These are phyloP conservation scores for Drosophila pegasa DNA, from an alignment of 2,888 invertebrate species.

Conservation along the genomic window DNA sequence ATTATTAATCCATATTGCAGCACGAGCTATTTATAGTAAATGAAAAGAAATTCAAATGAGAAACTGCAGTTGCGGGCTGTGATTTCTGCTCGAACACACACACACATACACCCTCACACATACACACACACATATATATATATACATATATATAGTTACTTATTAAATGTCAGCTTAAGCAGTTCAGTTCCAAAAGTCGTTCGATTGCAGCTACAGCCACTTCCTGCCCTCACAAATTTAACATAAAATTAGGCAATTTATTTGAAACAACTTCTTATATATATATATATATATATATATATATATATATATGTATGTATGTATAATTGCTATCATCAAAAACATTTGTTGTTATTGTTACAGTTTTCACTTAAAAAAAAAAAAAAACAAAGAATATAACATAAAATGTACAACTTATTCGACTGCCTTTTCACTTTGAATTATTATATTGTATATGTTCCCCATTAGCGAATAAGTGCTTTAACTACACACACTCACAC, in stretches of 20 bases:
- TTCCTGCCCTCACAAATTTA: background rate
- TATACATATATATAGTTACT: background rate
- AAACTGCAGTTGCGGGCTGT: conserved; percentile 47
- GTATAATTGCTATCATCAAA: conserved; percentile 14
- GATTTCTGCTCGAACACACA: conserved; percentile 47
- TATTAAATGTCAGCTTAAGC: conserved; percentile 1
- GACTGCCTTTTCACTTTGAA: conserved; percentile 56
- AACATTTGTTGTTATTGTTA: conserved; percentile 56
- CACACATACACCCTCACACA: background rate
- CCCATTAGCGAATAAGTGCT: conserved; percentile 47
- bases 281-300: conserved; percentile 8
- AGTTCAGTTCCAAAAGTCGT: conserved; percentile 4
- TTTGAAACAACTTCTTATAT: background rate
- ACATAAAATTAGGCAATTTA: background rate
- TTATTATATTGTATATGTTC: conserved; percentile 51
- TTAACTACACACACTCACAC: conserved; percentile 22
- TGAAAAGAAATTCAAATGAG: conserved; percentile 23
- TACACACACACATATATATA: background rate
- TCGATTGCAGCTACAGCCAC: conserved; percentile 4
- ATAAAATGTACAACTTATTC: conserved; percentile 44
- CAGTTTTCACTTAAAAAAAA: conserved; percentile 18
- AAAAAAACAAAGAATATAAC: conserved; percentile 3
- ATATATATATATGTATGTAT: conserved; percentile 5
- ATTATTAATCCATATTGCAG: conserved; percentile 29
- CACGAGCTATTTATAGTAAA: conserved; percentile 30